Conservation (phyloP, 1,140 invertebrate species). For the Sitodiplosis mosellana region DNA sequence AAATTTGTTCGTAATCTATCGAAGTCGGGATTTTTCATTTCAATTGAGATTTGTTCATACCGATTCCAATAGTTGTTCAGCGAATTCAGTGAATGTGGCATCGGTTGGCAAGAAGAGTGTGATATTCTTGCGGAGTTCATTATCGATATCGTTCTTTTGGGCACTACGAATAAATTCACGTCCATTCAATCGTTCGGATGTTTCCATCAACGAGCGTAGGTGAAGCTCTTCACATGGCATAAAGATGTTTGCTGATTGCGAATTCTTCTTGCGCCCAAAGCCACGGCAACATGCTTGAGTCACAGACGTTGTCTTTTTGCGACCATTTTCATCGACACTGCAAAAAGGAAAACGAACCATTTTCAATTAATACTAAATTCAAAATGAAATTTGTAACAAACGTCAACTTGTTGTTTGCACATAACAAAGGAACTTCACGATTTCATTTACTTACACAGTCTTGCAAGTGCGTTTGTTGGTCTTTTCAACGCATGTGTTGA, state of each 20-base stretch:
- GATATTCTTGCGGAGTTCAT: slow-evolving; percentile 27
- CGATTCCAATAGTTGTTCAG: slow-evolving; percentile 21
- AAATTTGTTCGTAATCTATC: background rate
- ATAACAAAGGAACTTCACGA: background rate
- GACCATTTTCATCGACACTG: slow-evolving; percentile 34
- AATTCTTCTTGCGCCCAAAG: slow-evolving; percentile 25
- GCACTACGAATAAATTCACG: slow-evolving; percentile 32
- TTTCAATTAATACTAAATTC: slow-evolving; percentile 1
- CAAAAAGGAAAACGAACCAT: slow-evolving; percentile 5
- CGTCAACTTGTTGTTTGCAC: too few species aligned
- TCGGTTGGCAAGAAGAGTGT: slow-evolving; percentile 37
- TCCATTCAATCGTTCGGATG: slow-evolving; percentile 30
- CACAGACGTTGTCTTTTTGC: slow-evolving; percentile 33
- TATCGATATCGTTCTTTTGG: slow-evolving; percentile 23
- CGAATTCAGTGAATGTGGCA: slow-evolving; percentile 30
- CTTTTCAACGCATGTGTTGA: slow-evolving; percentile 32
- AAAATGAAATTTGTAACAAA: slow-evolving; percentile 3
- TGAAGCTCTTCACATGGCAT: slow-evolving; percentile 28
- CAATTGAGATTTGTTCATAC: too few species aligned
- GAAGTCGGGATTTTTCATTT: too few species aligned
- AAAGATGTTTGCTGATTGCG: slow-evolving; percentile 15
- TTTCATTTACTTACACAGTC: slow-evolving; percentile 27
- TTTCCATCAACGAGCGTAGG: slow-evolving; percentile 29
- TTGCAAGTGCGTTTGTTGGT: slow-evolving; percentile 35
- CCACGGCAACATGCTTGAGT: slow-evolving; percentile 42